Base-by-base conservation (phyloP, 2,888 invertebrate species). In the Dasysyrphus albostriatus region DNA sequence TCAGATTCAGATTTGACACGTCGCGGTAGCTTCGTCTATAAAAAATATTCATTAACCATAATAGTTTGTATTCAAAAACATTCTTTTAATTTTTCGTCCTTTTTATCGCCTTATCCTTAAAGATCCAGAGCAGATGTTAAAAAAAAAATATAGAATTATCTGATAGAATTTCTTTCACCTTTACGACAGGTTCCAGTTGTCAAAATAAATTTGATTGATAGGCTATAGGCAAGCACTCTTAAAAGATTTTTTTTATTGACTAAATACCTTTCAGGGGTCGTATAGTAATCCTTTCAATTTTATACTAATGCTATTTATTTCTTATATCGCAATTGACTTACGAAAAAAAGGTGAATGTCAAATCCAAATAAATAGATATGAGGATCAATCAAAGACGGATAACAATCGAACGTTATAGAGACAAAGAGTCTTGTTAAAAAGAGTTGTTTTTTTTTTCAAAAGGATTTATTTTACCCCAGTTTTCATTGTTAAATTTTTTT, bases 171-270 rank as follows among this genome's bases (percentile, higher is more conserved):
- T 70, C 58, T 42, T 63, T 78, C 14, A 34, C 10, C 61, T 12
- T 32, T 14, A 51, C 59, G 37, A 82, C 82, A 85, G 85, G 82
- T 82, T 82, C 63, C 74, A 81, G 77, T 74, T 84, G 85, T 85
- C 85, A 85, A 85, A 85, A 82, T 82, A 82, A 78, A 82, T 85
- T 85, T 85, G 82, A 85, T 85, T 85, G 85, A 85, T 85, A 44
- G 54, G 39, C 3, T 24, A n/a, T n/a, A n/a, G n/a, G n/a, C n/a
- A n/a, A n/a, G n/a, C n/a, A n/a, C 59, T 61, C 39, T 69, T 81
- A 29, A 39, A 47, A 34, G 67, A 37, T 29, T 29, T 65, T 65
- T 65, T 63, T 19, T 61, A 24, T 39, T 24, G 34, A 51, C 39
- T 39, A 70, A 58, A 85, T 74, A 63, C 58, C 56, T 56, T 69